Base-by-base conservation (phyloP, 2,797 vertebrate species). In the Phylloscopus collybita region DNA sequence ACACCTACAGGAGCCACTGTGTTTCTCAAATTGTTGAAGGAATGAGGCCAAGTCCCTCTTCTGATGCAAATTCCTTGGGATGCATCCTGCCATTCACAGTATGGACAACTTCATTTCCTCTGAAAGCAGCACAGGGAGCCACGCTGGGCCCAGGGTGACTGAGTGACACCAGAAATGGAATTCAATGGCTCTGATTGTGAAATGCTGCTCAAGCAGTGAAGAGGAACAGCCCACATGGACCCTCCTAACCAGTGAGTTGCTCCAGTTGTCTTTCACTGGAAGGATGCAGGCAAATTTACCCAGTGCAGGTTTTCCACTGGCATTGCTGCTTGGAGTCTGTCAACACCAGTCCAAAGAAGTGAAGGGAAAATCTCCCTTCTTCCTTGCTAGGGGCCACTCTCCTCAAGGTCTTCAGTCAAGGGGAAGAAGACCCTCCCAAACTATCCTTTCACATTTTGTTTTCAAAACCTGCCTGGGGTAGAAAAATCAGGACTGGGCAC, bases 11-110 rank as follows among this genome's bases (percentile, higher is more conserved):
- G 56, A 92, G 67, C 49, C 74, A 50, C 87, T 61, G 78, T 29
- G 64, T 44, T 94, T 80, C 92, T 91, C 23, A 42, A 83, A 57
- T 89, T 91, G 89, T 61, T 80, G 90, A 90, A 90, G 54, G 86
- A 88, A 88, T 73, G 84, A 89, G 84, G 81, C 84, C 96, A 95
- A 93, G 87, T 85, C 56, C 60, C 90, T 78, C 74, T 95, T 92
- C 89, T 95, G 92, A 92, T 96, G 91, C 93, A 95, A 94, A 93
- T 95, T 57, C 57, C 71, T 47, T 67, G 64, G 87, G 91, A 66
- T 82, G 64, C 87, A 85, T 76, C 91, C 89, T 0, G 14, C 75
- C 90, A 71, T 92, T 94, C 91, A 85, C 74, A 76, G 71, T 32
- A 51, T 4, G 6, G 84, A 94, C 71, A 89, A 79, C 60, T 91